Evolutionary conservation across 2,113 vertebrate species (phyloP).

Genomic region (Pogonocichla stellata): DNA sequence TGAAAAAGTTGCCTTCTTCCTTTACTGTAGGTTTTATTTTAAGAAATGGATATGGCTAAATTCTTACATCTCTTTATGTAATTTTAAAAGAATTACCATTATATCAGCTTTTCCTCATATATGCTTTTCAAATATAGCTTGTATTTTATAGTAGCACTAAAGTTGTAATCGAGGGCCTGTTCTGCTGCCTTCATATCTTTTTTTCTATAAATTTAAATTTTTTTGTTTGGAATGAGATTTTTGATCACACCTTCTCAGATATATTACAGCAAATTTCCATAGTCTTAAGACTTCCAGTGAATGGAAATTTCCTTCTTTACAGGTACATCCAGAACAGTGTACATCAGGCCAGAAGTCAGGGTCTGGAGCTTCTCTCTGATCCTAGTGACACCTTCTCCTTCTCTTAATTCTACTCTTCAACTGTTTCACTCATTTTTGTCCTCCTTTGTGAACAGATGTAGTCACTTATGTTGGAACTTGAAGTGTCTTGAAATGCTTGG

Average conservation of each 20-base stretch:
- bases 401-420: background rate
- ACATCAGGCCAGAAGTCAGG: background rate
- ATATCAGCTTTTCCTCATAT: background rate
- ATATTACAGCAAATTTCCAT: background rate
- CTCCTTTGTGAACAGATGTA: background rate
- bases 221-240: background rate
- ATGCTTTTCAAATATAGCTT: background rate
- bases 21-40: background rate
- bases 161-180: background rate
- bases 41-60: background rate
- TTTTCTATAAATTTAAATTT: background rate
- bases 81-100: background rate
- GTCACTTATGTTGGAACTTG: background rate
- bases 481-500: background rate
- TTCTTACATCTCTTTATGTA: background rate
- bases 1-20: background rate
- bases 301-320: background rate
- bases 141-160: background rate
- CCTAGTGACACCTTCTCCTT: background rate
- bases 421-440: background rate
- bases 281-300: background rate
- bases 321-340: background rate
- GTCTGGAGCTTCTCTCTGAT: background rate
- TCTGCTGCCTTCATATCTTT: background rate
- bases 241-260: background rate